Percentiles rank a stretch among this genome's conserved stretches.
These are phyloP conservation scores for Conchocele bisecta DNA, from an alignment of 2,888 invertebrate species.

Conservation along the genomic window DNA sequence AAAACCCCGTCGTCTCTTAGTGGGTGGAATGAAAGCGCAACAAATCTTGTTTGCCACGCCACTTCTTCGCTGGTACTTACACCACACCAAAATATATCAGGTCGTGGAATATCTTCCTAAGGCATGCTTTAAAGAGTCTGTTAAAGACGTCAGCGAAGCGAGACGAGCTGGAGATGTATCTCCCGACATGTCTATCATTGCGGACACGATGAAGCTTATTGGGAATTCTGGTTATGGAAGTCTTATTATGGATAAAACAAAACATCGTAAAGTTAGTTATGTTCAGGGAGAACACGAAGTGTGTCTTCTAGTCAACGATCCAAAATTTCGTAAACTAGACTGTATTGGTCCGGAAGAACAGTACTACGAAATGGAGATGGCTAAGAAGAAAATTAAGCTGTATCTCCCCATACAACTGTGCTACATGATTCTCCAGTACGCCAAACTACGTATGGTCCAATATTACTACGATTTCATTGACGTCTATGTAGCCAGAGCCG, in stretches of 20 bases:
- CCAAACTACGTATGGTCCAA: conserved; percentile 47
- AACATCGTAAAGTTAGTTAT: not conserved
- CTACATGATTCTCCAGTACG: conserved; percentile 51
- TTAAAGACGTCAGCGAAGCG: not conserved
- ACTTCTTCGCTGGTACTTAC: conserved; percentile 19
- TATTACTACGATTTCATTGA: conserved; percentile 49
- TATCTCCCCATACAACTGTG: conserved; percentile 44
- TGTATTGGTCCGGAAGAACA: not conserved
- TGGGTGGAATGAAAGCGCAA: not conserved
- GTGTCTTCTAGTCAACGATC: not conserved
- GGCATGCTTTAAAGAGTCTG: conserved; percentile 8
- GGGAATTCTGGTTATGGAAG: not conserved
- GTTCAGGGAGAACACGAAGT: not conserved
- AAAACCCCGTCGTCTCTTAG: not conserved
- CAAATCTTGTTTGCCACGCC: not conserved
- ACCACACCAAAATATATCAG: conserved; percentile 14
- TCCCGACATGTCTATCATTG: not conserved
- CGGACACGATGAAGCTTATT: not conserved
- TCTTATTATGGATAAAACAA: not conserved
- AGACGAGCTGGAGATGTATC: conserved; percentile 12
- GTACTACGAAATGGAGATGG: not conserved
- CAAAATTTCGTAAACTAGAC: not conserved
- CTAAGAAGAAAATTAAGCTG: conserved; percentile 18
- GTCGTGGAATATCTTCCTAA: conserved; percentile 12
- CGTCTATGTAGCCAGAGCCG: conserved; percentile 12